Conservation (phyloP, 1,140 invertebrate species). For the Hydropsyche tenuis region DNA sequence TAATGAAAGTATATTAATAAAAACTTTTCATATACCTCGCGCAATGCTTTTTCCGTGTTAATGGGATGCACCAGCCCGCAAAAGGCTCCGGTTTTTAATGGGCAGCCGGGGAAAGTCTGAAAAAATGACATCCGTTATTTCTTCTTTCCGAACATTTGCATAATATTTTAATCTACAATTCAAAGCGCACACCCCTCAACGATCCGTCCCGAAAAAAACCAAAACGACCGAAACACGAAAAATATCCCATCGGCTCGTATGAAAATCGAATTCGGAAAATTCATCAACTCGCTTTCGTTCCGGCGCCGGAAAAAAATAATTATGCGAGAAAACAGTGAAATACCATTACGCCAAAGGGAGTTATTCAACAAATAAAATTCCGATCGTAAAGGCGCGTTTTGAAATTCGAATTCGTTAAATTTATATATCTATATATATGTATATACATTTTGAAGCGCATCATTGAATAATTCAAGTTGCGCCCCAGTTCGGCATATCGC, state of each 20-base stretch:
- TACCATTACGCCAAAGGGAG: no score
- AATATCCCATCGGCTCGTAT: conserved; percentile 21
- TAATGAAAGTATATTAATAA: no score
- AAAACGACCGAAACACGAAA: neutral
- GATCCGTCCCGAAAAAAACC: neutral
- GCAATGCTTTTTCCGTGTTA: conserved; percentile 25
- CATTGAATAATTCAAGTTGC: no score
- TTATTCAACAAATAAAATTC: no score
- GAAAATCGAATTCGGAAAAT: conserved; percentile 17
- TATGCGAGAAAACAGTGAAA: no score
- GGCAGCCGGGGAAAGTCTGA: conserved; percentile 38
- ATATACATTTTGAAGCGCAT: no score
- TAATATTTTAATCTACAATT: conserved; percentile 50
- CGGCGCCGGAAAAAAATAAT: neutral
- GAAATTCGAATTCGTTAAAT: no score
- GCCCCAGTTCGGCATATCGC: no score
- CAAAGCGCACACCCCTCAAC: conserved; percentile 40
- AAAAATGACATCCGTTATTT: conserved; percentile 40
- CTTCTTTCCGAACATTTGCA: conserved; percentile 43
- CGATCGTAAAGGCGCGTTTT: no score
- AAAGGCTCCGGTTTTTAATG: conserved; percentile 46
- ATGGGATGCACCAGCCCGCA: conserved; percentile 34
- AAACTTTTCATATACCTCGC: neutral
- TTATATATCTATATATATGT: no score
- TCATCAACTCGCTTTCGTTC: neutral